These are phyloP conservation scores for Phaetusa simplex DNA, from an alignment of 2,113 vertebrate species.

Conservation along the genomic window DNA sequence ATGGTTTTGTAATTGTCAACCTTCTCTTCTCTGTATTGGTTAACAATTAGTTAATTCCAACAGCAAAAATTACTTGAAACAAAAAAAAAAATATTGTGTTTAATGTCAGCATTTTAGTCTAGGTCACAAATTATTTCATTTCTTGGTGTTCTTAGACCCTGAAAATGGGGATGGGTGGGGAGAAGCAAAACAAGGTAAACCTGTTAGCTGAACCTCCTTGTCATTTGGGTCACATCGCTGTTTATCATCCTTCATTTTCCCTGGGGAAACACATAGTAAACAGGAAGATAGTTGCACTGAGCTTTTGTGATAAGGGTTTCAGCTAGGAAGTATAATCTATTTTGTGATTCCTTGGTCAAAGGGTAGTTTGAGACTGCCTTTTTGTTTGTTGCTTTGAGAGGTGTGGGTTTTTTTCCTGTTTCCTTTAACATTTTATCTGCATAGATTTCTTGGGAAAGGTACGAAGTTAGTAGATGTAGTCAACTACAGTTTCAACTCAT, in stretches of 20 bases:
- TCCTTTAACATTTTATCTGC: background rate
- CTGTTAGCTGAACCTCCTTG: background rate
- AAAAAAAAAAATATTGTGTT: background rate
- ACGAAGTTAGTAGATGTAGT: background rate
- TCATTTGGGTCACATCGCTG: background rate
- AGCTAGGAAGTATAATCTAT: background rate
- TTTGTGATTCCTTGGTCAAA: background rate
- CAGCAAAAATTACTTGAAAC: background rate
- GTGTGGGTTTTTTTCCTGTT: background rate
- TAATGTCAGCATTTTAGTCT: background rate
- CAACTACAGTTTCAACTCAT: background rate
- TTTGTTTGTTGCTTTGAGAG: background rate
- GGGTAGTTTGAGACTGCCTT: background rate
- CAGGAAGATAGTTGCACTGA: background rate
- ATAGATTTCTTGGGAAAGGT: background rate
- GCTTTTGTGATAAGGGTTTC: background rate
- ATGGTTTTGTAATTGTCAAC: background rate
- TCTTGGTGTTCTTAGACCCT: background rate
- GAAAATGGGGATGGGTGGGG: rapidly evolving
- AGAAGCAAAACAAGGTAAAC: background rate
- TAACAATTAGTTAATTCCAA: background rate
- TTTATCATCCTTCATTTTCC: background rate
- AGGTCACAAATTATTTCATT: background rate
- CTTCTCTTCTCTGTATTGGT: background rate
- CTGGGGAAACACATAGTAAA: background rate